Conservation (phyloP, 2,888 invertebrate species). For the Morpho helenor region DNA sequence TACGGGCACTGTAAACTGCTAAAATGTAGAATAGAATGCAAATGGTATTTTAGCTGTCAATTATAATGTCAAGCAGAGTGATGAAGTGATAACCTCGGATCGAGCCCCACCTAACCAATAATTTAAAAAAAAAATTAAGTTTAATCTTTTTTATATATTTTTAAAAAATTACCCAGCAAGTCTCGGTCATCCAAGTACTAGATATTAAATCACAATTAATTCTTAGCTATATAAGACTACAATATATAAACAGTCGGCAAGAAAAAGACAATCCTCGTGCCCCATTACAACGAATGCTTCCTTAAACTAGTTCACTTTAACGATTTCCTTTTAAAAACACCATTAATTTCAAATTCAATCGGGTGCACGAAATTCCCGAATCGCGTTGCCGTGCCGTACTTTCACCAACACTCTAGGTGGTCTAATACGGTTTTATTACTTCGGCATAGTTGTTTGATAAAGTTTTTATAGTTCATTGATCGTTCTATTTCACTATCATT, state of each 20-base stretch:
- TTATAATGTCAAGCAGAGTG: too few relatives aligned
- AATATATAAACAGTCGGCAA: neutral
- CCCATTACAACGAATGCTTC: neutral
- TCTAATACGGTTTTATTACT: constrained; percentile 52
- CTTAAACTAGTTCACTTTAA: constrained; percentile 14
- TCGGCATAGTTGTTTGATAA: constrained; percentile 49
- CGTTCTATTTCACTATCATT: constrained; percentile 48
- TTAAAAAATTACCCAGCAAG: too few relatives aligned
- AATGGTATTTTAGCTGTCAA: too few relatives aligned
- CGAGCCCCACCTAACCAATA: too few relatives aligned
- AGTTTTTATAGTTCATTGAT: constrained; percentile 49
- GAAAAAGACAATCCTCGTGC: neutral
- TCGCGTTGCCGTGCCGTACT: constrained; percentile 34
- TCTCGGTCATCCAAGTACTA: neutral
- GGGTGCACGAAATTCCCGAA: constrained; percentile 47
- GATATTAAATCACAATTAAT: neutral
- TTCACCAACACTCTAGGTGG: constrained; percentile 52
- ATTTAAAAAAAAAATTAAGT: too few relatives aligned
- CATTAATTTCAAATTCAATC: constrained; percentile 47
- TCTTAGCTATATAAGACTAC: neutral
- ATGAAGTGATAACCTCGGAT: too few relatives aligned
- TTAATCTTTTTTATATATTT: too few relatives aligned
- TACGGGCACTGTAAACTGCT: too few relatives aligned
- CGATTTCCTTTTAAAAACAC: constrained; percentile 32
- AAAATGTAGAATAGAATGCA: too few relatives aligned